Evolutionary conservation across 92 coral and sea anemone species (phyloP), one percentile per base, ranked within the genome.

Genomic region (Phenganax marumi): DNA sequence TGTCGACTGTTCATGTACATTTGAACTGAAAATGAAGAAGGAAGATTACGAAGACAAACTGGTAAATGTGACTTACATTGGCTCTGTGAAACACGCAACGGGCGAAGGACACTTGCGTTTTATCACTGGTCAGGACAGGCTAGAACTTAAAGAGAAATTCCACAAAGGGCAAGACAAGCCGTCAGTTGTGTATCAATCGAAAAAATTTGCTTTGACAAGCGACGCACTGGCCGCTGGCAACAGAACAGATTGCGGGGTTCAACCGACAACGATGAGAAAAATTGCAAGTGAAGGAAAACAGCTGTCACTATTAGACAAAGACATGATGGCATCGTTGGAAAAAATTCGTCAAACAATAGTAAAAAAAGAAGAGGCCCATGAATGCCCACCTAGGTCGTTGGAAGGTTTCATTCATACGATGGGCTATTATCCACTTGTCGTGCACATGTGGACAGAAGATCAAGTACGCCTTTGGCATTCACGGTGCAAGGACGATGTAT

Each of bases 381-480:
- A 66, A 39, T 6, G n/a, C 22, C 73, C 73, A 66, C 73, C 73
- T 66, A 43, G 26, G 23, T 25, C 47, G 23, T 43, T n/a, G 26
- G 74, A 68, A 8, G 74, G 74, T 8, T 68, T 68, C 33, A n/a
- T 68, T 68, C 74, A 68, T 48, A 68, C 50, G 2, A 68, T 68
- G 23, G 50, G 74, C 74, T 3, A 23, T 3, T 33, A 48, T 49
- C 90, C 87, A 13, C 70, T 75, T 19, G 72, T 75, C 17, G 84
- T 87, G 6, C 90, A 87, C 21, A 76, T 87, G 52, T 83, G 87
- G 87, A 87, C 87, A 23, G 90, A 83, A 62, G 78, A 83, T 48
- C 90, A 87, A 33, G 66, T 87, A 54, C 82, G 87, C 46, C 74
- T 87, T 60, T 87, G 90, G 90, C 90, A 87, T 14, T 79, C 70